A percentile compares a stretch with the other conserved stretches of the same genome.
phyloP scores from a whole-genome alignment of 2,888 invertebrate species.

The Rhynchonema sp. region DNA sequence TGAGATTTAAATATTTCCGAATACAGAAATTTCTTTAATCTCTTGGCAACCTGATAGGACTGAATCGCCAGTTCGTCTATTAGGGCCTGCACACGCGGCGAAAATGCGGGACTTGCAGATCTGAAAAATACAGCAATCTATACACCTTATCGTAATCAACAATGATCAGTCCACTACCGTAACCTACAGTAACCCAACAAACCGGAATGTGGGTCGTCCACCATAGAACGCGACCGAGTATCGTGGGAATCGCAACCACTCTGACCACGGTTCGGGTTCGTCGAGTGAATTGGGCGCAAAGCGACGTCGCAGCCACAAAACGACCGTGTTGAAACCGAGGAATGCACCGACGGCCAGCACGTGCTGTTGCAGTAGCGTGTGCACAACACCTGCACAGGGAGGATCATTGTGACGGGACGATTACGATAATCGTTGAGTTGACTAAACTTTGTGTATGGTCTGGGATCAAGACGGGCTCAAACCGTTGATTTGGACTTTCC shows the following conservation, averaged over 20 bases:
- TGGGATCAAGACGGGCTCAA: too few species aligned
- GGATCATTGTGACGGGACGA: too few species aligned
- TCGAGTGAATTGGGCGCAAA: background rate
- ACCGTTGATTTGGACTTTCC: too few species aligned
- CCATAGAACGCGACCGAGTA: constrained; percentile 14
- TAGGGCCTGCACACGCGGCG: constrained; percentile 29
- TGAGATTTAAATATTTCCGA: constrained; percentile 15
- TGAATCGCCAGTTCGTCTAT: constrained; percentile 32
- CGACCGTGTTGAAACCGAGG: constrained; percentile 5
- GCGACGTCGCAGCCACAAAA: background rate
- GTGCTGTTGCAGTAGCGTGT: background rate
- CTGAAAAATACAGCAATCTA: too few species aligned
- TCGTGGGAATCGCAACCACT: constrained; percentile 26
- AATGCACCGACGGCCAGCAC: constrained; percentile 19
- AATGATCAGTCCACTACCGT: too few species aligned
- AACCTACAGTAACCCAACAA: too few species aligned
- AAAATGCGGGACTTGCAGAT: constrained; percentile 17
- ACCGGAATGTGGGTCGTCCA: background rate
- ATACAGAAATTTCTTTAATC: too few species aligned
- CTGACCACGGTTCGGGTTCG: constrained; percentile 2
- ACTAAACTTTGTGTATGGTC: too few species aligned
- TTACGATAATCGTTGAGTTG: too few species aligned
- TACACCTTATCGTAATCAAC: too few species aligned
- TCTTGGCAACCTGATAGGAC: background rate
- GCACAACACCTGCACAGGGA: too few species aligned